A percentile compares a stretch with the other conserved stretches of the same genome.
phyloP scores from a whole-genome alignment of 2,797 vertebrate species.

The Protosalanx chinensis region DNA sequence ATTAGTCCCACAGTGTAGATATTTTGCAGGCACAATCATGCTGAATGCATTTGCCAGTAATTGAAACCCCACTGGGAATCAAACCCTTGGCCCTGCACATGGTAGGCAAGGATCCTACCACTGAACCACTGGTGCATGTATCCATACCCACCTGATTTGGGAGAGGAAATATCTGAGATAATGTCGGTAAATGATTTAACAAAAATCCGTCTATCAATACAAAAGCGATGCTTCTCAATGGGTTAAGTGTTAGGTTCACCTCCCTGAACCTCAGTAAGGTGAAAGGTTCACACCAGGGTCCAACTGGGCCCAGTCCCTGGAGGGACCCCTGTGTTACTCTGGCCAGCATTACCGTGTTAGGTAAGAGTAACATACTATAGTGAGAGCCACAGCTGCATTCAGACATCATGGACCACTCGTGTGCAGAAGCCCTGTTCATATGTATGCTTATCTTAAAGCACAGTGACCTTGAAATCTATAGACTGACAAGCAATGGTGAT shows the following conservation, averaged over 20 bases:
- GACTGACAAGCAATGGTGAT: background rate
- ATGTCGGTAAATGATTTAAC: slow-evolving; percentile 23
- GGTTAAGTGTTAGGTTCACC: slow-evolving; percentile 39
- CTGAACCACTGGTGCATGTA: too few species aligned
- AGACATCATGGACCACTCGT: slow-evolving; percentile 34
- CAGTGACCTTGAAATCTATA: slow-evolving; percentile 57
- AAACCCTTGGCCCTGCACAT: too few species aligned
- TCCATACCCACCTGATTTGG: background rate
- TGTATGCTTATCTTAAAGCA: slow-evolving; percentile 43
- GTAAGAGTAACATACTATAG: slow-evolving; percentile 38
- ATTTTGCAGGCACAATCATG: too few species aligned
- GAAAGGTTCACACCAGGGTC: slow-evolving; percentile 3
- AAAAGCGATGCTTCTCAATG: slow-evolving; percentile 36
- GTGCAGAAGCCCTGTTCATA: slow-evolving; percentile 4
- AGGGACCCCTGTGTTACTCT: slow-evolving; percentile 28
- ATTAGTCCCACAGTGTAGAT: too few species aligned
- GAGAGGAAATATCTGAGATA: slow-evolving; percentile 1
- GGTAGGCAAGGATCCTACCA: too few species aligned
- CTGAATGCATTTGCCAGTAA: too few species aligned
- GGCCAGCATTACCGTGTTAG: slow-evolving; percentile 54
- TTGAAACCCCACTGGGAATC: too few species aligned
- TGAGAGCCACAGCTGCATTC: slow-evolving; percentile 55
- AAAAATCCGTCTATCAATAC: slow-evolving; percentile 53
- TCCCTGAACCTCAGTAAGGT: background rate
- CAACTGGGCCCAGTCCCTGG: slow-evolving; percentile 30